Percentiles rank a stretch among this genome's conserved stretches.
Evolutionary conservation across 2,113 vertebrate species (phyloP).

Genomic region (Lophotis ruficrista): DNA sequence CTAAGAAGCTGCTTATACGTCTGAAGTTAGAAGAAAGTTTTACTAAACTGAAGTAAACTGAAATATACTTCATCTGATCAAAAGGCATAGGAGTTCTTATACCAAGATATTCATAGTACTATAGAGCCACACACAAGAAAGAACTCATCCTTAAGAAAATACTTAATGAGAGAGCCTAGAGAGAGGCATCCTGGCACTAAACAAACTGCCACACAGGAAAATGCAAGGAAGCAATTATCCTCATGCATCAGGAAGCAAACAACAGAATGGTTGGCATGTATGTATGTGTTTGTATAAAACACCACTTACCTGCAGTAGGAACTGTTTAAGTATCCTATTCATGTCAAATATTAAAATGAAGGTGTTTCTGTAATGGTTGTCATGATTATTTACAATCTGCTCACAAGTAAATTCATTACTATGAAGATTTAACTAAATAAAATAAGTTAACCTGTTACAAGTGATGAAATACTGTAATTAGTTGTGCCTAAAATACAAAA

Average conservation of each 20-base stretch:
- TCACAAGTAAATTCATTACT: slow-evolving; percentile 17
- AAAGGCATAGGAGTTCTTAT: not conserved
- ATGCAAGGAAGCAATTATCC: not conserved
- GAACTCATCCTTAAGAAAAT: not conserved
- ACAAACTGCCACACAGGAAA: not conserved
- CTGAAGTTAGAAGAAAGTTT: not conserved
- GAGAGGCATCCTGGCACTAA: not conserved
- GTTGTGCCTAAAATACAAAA: not conserved
- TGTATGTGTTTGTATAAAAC: not conserved
- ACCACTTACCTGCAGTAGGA: not conserved
- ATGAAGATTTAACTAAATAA: slow-evolving; percentile 20
- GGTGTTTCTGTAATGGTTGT: not conserved
- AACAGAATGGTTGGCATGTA: not conserved
- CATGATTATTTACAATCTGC: slow-evolving; percentile 17
- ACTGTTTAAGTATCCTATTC: not conserved
- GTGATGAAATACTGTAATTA: slow-evolving; percentile 32
- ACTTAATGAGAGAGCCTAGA: not conserved
- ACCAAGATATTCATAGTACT: not conserved
- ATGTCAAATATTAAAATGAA: not conserved
- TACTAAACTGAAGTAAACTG: not conserved
- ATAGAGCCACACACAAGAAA: not conserved
- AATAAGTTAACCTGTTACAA: slow-evolving; percentile 17
- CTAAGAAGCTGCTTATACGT: not conserved
- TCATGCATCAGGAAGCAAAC: not conserved
- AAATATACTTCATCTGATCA: not conserved